Evolutionary conservation across 2,888 invertebrate genomes (phyloP).

Genomic region (Coenonympha glycerion): DNA sequence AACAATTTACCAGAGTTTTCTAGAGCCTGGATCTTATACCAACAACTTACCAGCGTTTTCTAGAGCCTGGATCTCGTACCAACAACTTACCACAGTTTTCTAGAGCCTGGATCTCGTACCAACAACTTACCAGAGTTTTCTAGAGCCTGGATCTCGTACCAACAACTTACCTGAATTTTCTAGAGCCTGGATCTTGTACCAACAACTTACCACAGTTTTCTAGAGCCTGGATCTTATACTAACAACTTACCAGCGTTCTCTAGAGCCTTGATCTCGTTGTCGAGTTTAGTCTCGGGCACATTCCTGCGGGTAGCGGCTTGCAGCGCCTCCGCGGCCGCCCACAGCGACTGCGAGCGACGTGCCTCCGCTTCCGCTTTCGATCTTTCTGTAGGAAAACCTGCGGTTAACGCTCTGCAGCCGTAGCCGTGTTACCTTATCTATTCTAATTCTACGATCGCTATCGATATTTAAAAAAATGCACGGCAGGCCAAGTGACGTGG

Average conservation of each 20-base stretch:
- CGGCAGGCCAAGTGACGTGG: too few relatives aligned
- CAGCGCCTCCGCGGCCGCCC: constrained; percentile 95
- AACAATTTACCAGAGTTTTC: not conserved
- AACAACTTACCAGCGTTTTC: not conserved
- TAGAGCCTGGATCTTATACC: not conserved
- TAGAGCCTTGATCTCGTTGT: constrained; percentile 84
- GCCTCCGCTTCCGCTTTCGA: constrained; percentile 84
- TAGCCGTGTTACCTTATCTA: too few relatives aligned
- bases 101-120: not conserved
- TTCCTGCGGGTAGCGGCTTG: constrained; percentile 78
- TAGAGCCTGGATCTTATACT: not conserved
- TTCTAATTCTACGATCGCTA: too few relatives aligned
- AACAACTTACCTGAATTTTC: not conserved
- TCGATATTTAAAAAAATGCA: too few relatives aligned
- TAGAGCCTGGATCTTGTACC: not conserved
- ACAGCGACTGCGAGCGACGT: constrained; percentile 89
- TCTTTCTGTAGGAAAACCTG: too few relatives aligned
- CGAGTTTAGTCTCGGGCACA: constrained; percentile 70
- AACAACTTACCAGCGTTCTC: constrained; percentile 68
- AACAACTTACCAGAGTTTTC: constrained; percentile 68
- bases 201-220: not conserved
- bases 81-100: not conserved
- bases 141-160: constrained; percentile 82
- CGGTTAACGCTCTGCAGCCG: too few relatives aligned
- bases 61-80: not conserved